These are phyloP conservation scores for Nowickia ferox DNA, from an alignment of 2,888 invertebrate genomes.

Conservation along the genomic window DNA sequence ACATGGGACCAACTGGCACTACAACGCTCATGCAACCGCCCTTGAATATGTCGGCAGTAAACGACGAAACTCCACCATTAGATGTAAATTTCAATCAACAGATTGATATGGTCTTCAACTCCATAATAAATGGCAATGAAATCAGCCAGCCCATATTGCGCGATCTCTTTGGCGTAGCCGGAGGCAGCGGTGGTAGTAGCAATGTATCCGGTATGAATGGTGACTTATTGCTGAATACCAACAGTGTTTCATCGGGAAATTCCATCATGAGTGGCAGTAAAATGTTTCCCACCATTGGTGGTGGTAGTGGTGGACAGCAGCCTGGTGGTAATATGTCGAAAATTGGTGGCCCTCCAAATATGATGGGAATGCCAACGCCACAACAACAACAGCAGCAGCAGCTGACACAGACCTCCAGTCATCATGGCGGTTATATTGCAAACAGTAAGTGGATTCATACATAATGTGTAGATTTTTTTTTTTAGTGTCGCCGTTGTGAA, in stretches of 20 bases:
- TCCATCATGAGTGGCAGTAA: conserved; percentile 70
- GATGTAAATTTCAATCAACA: conserved; percentile 82
- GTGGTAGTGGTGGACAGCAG: conserved; percentile 6
- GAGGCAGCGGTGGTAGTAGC: conserved; percentile 75
- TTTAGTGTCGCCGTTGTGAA: not conserved
- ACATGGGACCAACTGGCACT: conserved; percentile 68
- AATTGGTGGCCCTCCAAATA: conserved; percentile 61
- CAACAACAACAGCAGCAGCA: conserved; percentile 73
- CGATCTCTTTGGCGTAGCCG: conserved; percentile 81
- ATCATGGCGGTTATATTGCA: conserved; percentile 74
- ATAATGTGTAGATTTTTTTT: not conserved
- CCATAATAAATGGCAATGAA: conserved; percentile 82
- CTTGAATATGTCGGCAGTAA: conserved; percentile 51
- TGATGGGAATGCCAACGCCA: conserved; percentile 66
- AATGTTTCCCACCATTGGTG: conserved; percentile 72
- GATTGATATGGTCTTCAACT: conserved; percentile 83
- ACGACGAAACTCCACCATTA: conserved; percentile 77
- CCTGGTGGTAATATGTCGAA: conserved; percentile 61
- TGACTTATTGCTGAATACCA: conserved; percentile 67
- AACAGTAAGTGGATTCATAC: conserved; percentile 75
- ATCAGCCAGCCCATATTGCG: conserved; percentile 82
- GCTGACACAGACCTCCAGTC: conserved; percentile 50
- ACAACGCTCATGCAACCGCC: conserved; percentile 68
- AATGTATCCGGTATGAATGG: conserved; percentile 74
- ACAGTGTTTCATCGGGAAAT: conserved; percentile 61